phyloP scores from a whole-genome alignment of 1,140 invertebrate species.

The Lepidurus apus region DNA sequence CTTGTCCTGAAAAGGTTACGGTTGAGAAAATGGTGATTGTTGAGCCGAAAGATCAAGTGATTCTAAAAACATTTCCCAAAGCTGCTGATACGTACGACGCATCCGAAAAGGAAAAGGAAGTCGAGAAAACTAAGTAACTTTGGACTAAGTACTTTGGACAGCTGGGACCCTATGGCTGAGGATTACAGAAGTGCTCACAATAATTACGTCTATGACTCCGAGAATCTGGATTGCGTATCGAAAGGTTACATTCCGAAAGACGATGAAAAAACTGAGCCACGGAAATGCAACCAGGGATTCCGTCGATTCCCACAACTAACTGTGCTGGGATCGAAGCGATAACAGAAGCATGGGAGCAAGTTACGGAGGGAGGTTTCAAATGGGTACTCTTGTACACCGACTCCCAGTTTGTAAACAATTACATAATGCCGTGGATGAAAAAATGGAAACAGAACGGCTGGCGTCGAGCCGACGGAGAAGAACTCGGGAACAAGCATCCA shows the following conservation, averaged over 20 bases:
- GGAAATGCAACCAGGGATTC: too few relatives aligned
- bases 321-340: constrained; percentile 93
- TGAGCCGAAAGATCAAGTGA: not conserved
- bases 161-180: not conserved
- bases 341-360: constrained; percentile 59
- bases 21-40: not conserved
- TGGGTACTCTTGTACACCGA: constrained; percentile 82
- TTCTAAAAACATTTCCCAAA: not conserved
- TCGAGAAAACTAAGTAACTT: too few relatives aligned
- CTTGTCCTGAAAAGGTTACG: not conserved
- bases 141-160: too few relatives aligned
- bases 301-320: constrained; percentile 92
- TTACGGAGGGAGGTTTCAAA: constrained; percentile 45
- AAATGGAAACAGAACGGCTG: constrained; percentile 83
- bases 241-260: not conserved
- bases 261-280: too few relatives aligned
- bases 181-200: not conserved
- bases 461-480: constrained; percentile 60
- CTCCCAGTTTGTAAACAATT: constrained; percentile 87
- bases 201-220: not conserved
- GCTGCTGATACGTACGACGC: not conserved
- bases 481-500: constrained; percentile 86
- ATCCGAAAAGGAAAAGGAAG: too few relatives aligned
- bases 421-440: constrained; percentile 77
- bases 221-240: not conserved